Percentiles rank a stretch among this genome's conserved stretches.
These are phyloP conservation scores for Euproctis similis DNA, from an alignment of 2,888 invertebrate species.

Conservation along the genomic window DNA sequence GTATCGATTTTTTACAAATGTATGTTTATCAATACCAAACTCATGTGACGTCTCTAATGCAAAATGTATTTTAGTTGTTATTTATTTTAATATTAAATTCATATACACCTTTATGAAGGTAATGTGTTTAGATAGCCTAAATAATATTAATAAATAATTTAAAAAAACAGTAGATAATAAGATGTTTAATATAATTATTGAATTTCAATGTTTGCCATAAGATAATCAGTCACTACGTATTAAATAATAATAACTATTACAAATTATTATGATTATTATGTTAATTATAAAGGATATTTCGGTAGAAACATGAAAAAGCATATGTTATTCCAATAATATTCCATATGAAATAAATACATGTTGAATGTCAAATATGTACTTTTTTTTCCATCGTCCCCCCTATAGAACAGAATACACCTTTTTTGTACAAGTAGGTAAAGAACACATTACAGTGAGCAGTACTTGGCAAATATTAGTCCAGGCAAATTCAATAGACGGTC, in stretches of 20 bases:
- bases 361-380: conserved; percentile 29
- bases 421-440: neutral
- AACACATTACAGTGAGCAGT: neutral
- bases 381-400: conserved; percentile 1
- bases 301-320: conserved; percentile 8
- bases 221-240: conserved; percentile 21
- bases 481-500: too few relatives aligned
- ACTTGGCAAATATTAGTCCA: neutral
- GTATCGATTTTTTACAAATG: conserved; percentile 4
- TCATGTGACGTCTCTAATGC: too few relatives aligned
- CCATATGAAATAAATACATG: conserved; percentile 44
- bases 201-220: conserved; percentile 20
- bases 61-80: conserved; percentile 5
- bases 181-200: conserved; percentile 6
- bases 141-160: conserved; percentile 19
- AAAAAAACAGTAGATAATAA: conserved; percentile 8
- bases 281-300: conserved; percentile 12
- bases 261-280: conserved; percentile 15
- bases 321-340: conserved; percentile 46
- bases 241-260: conserved; percentile 7
- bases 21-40: conserved; percentile 8
- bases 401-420: too few relatives aligned
- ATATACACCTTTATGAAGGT: too few relatives aligned
- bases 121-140: too few relatives aligned
- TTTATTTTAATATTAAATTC: conserved; percentile 21